Conservation (phyloP, 1,140 invertebrate genomes). For the Procambarus virginalis region DNA sequence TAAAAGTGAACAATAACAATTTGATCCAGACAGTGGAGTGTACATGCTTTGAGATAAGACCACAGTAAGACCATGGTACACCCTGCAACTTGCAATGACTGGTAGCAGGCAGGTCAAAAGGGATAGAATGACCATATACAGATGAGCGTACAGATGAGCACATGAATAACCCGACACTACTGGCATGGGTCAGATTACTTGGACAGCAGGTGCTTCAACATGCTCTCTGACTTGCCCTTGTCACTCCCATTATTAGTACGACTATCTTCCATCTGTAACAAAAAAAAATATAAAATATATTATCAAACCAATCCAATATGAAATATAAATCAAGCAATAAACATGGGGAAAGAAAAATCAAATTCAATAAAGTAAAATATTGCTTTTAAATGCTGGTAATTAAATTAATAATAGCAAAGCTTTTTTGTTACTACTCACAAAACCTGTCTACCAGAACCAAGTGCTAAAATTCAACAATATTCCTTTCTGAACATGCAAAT, state of each 20-base stretch:
- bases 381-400: too few relatives aligned
- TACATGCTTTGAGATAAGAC: constrained; percentile 27
- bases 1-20: background rate
- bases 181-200: constrained; percentile 39
- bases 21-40: constrained; percentile 16
- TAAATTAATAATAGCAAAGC: too few relatives aligned
- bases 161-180: constrained; percentile 12
- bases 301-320: background rate
- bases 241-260: constrained; percentile 50
- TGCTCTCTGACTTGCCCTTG: constrained; percentile 52
- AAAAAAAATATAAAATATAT: background rate
- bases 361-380: too few relatives aligned
- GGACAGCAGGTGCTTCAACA: constrained; percentile 63
- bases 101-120: constrained; percentile 47
- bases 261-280: constrained; percentile 56
- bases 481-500: too few relatives aligned
- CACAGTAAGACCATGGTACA: constrained; percentile 34
- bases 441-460: too few relatives aligned
- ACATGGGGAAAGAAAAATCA: background rate
- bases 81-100: constrained; percentile 57
- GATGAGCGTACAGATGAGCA: constrained; percentile 37
- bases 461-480: too few relatives aligned
- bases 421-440: too few relatives aligned
- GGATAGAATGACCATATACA: constrained; percentile 28
- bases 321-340: background rate